phyloP scores from a whole-genome alignment of 2,113 vertebrate species.

The Pelecanus crispus region DNA sequence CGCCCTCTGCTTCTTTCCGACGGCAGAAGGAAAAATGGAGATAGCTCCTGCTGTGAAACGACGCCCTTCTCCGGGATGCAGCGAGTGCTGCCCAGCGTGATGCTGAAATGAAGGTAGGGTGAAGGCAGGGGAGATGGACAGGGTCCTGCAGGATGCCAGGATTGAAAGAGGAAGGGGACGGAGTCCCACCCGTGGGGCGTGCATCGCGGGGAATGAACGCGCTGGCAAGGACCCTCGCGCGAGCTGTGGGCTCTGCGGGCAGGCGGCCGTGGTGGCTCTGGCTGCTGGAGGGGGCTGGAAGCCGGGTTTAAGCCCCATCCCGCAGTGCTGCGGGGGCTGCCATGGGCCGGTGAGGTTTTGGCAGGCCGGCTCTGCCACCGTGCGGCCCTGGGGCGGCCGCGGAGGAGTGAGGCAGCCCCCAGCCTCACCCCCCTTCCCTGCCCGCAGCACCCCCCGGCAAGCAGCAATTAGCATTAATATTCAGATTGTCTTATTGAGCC shows the following conservation, averaged over 20 bases:
- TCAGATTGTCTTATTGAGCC: background rate
- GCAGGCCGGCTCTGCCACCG: background rate
- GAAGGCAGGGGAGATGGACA: background rate
- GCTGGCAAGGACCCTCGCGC: too few species aligned
- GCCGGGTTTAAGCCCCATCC: background rate
- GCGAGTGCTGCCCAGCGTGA: background rate
- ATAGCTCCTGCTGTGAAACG: background rate
- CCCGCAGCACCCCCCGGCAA: background rate
- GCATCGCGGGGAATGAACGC: fast-evolving
- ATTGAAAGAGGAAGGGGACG: background rate
- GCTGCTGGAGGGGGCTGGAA: background rate
- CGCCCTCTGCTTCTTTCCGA: background rate
- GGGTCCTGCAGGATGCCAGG: background rate
- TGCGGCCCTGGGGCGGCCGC: fast-evolving
- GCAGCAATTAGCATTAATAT: background rate
- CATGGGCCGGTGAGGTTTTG: fast-evolving
- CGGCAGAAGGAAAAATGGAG: fast-evolving
- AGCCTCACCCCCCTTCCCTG: background rate
- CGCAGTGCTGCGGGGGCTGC: background rate
- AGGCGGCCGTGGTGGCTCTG: background rate
- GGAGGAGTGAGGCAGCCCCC: background rate
- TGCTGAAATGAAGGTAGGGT: background rate
- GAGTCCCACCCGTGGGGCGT: background rate
- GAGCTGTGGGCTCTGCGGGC: background rate
- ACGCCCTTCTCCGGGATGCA: too few species aligned